These are phyloP conservation scores for Sphaerophoria rueppellii DNA, from an alignment of 2,888 invertebrate species.

Conservation along the genomic window DNA sequence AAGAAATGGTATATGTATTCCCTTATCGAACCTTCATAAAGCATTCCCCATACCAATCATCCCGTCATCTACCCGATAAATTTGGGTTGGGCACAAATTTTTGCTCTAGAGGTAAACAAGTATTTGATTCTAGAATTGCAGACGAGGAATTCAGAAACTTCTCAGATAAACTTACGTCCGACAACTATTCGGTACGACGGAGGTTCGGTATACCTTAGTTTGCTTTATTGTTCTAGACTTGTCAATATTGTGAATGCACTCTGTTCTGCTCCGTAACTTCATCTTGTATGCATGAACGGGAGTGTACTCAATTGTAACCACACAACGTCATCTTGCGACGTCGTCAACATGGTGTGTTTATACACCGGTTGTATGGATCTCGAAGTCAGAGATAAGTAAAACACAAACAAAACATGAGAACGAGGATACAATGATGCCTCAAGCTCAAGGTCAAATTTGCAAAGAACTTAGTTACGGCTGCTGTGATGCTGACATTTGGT, in stretches of 20 bases:
- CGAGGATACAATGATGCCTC: slow-evolving; percentile 10
- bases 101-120: slow-evolving; percentile 6
- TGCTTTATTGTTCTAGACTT: slow-evolving; percentile 50
- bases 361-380: neutral
- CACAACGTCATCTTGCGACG: neutral
- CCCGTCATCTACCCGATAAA: neutral
- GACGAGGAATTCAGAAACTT: slow-evolving; percentile 42
- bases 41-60: neutral
- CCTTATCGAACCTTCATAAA: slow-evolving; percentile 11
- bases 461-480: slow-evolving; percentile 53
- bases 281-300: slow-evolving; percentile 62
- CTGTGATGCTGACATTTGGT: slow-evolving; percentile 26
- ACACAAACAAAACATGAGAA: slow-evolving; percentile 38
- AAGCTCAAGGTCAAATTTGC: slow-evolving; percentile 71
- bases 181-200: neutral
- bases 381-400: slow-evolving; percentile 20
- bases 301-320: slow-evolving; percentile 65
- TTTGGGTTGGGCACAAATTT: slow-evolving; percentile 6
- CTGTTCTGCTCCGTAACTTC: slow-evolving; percentile 56
- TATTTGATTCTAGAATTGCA: slow-evolving; percentile 35
- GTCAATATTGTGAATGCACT: slow-evolving; percentile 69
- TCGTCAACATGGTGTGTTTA: neutral
- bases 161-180: slow-evolving; percentile 1
- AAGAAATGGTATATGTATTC: slow-evolving; percentile 21
- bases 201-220: neutral